Conservation (phyloP, 2,888 invertebrate genomes). For the Ellobium chinense region DNA sequence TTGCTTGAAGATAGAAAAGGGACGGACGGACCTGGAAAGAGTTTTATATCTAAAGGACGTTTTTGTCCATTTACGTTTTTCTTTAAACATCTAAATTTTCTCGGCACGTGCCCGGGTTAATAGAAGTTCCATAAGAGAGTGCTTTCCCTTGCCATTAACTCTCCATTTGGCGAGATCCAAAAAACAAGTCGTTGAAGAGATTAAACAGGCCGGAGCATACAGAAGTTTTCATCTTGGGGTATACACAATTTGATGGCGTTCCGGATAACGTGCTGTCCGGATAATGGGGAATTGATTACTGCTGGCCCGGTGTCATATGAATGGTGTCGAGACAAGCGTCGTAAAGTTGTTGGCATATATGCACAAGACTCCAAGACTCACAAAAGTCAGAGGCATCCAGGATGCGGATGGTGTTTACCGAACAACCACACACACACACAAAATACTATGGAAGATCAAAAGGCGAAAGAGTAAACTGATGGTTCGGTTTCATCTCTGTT, state of each 20-base stretch:
- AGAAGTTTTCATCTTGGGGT: background rate
- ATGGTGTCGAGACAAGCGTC: no score
- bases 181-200: background rate
- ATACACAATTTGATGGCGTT: slow-evolving; percentile 23
- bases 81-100: background rate
- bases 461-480: no score
- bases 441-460: no score
- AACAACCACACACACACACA: no score
- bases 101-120: slow-evolving; percentile 31
- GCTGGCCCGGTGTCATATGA: no score
- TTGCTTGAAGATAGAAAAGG: background rate
- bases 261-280: background rate
- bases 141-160: slow-evolving; percentile 34
- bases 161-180: slow-evolving; percentile 14
- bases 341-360: no score
- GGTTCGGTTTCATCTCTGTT: no score
- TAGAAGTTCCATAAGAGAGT: slow-evolving; percentile 20
- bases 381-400: no score
- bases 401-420: no score
- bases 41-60: slow-evolving; percentile 11
- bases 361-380: no score
- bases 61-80: slow-evolving; percentile 24
- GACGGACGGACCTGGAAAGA: background rate
- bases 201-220: slow-evolving; percentile 14
- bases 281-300: background rate